Evolutionary conservation across 2,113 vertebrate genomes (phyloP).

Genomic region (Uropsilus gracilis): DNA sequence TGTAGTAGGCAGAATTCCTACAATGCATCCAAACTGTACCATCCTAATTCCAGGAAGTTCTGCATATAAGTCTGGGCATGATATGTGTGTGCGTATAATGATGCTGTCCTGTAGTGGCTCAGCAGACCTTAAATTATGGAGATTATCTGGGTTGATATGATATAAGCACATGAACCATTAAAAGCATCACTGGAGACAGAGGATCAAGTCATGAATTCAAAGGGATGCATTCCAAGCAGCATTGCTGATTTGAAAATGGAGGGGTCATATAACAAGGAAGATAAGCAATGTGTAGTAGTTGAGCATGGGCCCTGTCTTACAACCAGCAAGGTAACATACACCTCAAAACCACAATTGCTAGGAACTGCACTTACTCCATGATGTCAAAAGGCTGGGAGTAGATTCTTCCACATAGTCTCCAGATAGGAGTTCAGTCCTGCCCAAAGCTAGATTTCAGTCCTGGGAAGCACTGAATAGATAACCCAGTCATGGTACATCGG

Average conservation of each 20-base stretch:
- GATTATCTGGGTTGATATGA: neutral
- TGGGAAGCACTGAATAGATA: neutral
- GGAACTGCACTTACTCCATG: neutral
- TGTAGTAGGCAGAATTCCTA: neutral
- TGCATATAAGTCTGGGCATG: too few species aligned
- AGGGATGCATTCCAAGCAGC: neutral
- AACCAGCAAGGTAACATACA: neutral
- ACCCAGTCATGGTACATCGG: neutral
- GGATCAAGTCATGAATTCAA: neutral
- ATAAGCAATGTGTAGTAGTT: too few species aligned
- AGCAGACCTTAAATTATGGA: neutral
- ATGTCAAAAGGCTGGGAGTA: neutral
- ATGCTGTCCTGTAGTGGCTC: neutral
- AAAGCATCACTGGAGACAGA: neutral
- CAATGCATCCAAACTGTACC: neutral
- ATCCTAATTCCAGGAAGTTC: neutral
- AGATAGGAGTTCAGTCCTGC: neutral
- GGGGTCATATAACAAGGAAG: neutral
- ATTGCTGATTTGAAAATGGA: neutral
- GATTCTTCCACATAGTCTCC: neutral
- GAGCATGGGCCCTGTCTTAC: neutral
- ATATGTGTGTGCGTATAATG: too few species aligned
- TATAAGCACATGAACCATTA: neutral
- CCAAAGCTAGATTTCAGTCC: neutral
- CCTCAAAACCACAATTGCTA: neutral